Evolutionary conservation across 2,888 invertebrate species (phyloP), one percentile per base, ranked within the genome.

Genomic region (Eupsilia transversa): DNA sequence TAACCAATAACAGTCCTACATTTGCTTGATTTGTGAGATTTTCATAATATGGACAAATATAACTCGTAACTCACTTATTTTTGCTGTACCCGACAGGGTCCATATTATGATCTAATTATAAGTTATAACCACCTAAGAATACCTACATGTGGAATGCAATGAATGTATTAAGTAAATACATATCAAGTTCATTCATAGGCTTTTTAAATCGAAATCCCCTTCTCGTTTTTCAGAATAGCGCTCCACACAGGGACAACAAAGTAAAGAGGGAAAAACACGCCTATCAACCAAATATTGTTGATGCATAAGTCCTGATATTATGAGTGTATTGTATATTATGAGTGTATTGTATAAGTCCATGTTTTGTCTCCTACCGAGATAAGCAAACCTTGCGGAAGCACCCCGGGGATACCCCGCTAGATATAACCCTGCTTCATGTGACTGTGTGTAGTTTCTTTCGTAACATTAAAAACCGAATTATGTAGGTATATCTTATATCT

Each of bases 271-370:
- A 59, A 84, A 72, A 84, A 52, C 69, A 70, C 27, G 56, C 7
- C 54, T 27, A 80, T 77, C 73, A 64, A 78, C 69, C 70, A 80
- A 80, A 80, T 79, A 74, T 77, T 71, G 61, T 77, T 82, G 77
- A 75, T 61, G 77, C 83, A 73, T 69, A 83, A 87, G 74, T 72
- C 68, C 72, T 67, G 74, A 63, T 79, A 66, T 69, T 64, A 60
- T 65, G 52, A 72, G 67, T 52, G 72, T 67, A 77, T 65, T 75
- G 59, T 75, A 69, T 60, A 65, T 69, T 64, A 60, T 65, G 52
- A 72, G 67, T 52, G 72, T 67, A 77, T 65, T 75, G 59, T 75
- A 69, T 60, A 65, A 76, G 72, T 74, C 74, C 72, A 52, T 65
- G 68, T 70, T 72, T 66, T 43, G 56, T 56, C 56, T 65, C 52